Percentiles rank a stretch among this genome's conserved stretches.
Conservation (phyloP, 2,113 vertebrate genomes). For the Azemiops feae region DNA sequence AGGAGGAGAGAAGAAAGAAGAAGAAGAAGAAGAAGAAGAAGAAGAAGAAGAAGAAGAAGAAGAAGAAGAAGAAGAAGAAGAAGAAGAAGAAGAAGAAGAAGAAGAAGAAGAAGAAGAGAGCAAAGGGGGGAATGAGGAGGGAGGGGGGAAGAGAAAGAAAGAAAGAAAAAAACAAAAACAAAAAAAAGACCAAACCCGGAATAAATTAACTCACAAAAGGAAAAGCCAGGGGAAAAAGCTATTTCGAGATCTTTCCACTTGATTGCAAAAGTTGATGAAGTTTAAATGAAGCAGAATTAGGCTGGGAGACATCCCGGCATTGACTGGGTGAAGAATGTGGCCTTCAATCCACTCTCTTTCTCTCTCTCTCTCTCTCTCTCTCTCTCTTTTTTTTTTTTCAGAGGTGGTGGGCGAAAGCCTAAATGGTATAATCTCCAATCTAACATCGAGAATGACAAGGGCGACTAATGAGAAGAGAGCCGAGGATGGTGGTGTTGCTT, state of each 20-base stretch:
- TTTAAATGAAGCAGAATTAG: constrained; percentile 99
- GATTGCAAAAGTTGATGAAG: constrained; percentile 99
- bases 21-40: neutral
- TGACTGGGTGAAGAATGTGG: constrained; percentile 63
- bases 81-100: neutral
- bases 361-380: neutral
- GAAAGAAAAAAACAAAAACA: too few relatives aligned
- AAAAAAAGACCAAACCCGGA: constrained; percentile 34
- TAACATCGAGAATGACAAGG: constrained; percentile 88
- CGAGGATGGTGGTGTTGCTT: constrained; percentile 84
- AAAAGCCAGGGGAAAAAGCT: constrained; percentile 63
- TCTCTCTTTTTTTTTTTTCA: neutral
- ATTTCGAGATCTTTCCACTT: constrained; percentile 94
- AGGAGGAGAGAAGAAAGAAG: constrained; percentile 11
- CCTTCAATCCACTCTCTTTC: constrained; percentile 62
- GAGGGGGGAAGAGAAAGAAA: constrained; percentile 63
- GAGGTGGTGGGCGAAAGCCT: constrained; percentile 75
- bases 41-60: neutral
- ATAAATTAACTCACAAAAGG: constrained; percentile 83
- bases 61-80: neutral
- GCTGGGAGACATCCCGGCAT: constrained; percentile 85
- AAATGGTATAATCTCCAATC: constrained; percentile 99
- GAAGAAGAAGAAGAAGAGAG: neutral
- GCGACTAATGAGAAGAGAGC: constrained; percentile 92
- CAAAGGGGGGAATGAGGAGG: neutral